These are phyloP conservation scores for Saturnia pavonia DNA, from an alignment of 2,888 invertebrate species.

Conservation along the genomic window DNA sequence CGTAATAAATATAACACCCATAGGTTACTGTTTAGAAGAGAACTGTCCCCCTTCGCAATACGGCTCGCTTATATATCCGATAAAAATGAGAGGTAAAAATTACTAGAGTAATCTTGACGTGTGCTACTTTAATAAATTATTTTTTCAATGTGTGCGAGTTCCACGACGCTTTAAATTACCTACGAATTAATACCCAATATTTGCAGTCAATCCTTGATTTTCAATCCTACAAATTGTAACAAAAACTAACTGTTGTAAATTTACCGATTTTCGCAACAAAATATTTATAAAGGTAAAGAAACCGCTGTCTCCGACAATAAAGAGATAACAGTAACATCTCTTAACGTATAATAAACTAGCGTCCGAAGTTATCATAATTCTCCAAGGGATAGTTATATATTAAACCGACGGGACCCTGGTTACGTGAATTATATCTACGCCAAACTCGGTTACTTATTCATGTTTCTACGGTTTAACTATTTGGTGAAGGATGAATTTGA, in stretches of 20 bases:
- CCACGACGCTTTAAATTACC: too few species aligned
- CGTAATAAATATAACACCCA: too few species aligned
- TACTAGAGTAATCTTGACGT: too few species aligned
- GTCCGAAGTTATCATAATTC: slow-evolving; percentile 19
- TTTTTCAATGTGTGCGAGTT: too few species aligned
- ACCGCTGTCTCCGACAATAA: neutral
- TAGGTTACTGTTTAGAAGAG: too few species aligned
- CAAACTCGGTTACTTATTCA: slow-evolving; percentile 18
- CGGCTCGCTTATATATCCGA: too few species aligned
- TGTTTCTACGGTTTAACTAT: slow-evolving; percentile 7
- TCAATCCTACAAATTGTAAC: neutral
- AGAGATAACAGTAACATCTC: neutral
- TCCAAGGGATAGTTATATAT: slow-evolving; percentile 17
- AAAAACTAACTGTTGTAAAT: neutral
- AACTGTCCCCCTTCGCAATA: too few species aligned
- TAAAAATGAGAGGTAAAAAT: too few species aligned
- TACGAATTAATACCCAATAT: too few species aligned
- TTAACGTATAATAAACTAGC: slow-evolving; percentile 15
- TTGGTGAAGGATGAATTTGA: slow-evolving; percentile 15
- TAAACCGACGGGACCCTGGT: slow-evolving; percentile 13
- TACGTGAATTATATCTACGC: slow-evolving; percentile 19
- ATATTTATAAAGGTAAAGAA: neutral
- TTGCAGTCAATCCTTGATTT: too few species aligned
- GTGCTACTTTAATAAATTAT: too few species aligned
- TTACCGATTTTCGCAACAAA: neutral